Percentiles rank a stretch among this genome's conserved stretches.
Conservation (phyloP, 1,140 invertebrate species). For the Homarus americanus region DNA sequence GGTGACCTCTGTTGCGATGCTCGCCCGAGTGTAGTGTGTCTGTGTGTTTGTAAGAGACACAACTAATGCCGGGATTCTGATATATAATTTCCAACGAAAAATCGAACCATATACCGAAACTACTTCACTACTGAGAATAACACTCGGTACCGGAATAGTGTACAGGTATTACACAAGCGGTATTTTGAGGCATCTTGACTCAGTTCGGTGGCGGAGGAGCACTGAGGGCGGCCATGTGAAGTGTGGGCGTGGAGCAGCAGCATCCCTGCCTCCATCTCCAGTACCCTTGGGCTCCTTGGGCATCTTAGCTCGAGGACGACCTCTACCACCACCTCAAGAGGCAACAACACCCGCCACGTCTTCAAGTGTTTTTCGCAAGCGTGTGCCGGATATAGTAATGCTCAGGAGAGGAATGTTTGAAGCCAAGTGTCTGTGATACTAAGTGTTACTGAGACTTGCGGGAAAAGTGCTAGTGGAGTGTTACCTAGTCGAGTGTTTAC, state of each 20-base stretch:
- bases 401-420: neutral
- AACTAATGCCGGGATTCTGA: neutral
- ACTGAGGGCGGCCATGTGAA: slow-evolving; percentile 32
- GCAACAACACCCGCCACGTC: neutral
- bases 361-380: neutral
- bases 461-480: slow-evolving; percentile 14
- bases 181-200: slow-evolving; percentile 13
- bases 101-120: neutral
- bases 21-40: neutral
- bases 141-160: too few species aligned
- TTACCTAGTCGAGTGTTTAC: slow-evolving; percentile 9
- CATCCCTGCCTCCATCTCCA: slow-evolving; percentile 22
- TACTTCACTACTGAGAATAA: neutral
- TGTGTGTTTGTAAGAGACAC: neutral
- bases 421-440: neutral
- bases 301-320: neutral
- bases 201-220: slow-evolving; percentile 9
- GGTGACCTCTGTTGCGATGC: slow-evolving; percentile 22
- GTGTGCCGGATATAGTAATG: neutral
- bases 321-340: slow-evolving; percentile 9
- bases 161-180: too few species aligned
- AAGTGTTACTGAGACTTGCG: neutral
- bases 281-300: neutral
- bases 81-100: neutral
- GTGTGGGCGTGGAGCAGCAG: slow-evolving; percentile 41